Percentiles rank a stretch among this genome's conserved stretches.
These are phyloP conservation scores for Phortica magna DNA, from an alignment of 2,888 invertebrate species.

Conservation along the genomic window DNA sequence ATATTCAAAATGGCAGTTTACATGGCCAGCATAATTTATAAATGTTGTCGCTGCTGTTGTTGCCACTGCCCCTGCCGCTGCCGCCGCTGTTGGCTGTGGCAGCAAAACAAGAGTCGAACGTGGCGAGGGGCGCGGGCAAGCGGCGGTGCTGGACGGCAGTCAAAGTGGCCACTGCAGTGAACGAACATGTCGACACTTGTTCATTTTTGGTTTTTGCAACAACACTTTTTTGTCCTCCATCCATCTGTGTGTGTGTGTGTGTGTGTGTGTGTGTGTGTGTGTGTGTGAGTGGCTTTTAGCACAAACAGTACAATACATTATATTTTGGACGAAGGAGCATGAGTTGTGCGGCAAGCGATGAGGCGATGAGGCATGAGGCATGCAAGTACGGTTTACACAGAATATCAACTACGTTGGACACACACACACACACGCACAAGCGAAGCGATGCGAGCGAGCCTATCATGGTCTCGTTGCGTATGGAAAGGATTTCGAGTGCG, in stretches of 20 bases:
- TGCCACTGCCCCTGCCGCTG: background rate
- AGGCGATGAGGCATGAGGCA: background rate
- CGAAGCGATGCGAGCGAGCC: constrained; percentile 24
- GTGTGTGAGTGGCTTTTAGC: constrained; percentile 34
- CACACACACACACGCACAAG: background rate
- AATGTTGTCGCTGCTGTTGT: constrained; percentile 56
- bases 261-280: constrained; percentile 33
- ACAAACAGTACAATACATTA: constrained; percentile 53
- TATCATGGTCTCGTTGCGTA: constrained; percentile 52
- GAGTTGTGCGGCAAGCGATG: background rate
- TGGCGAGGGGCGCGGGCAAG: background rate
- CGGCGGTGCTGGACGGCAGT: background rate
- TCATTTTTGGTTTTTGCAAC: constrained; percentile 9
- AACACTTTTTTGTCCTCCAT: background rate
- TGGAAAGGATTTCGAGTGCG: constrained; percentile 67
- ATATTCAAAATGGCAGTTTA: constrained; percentile 78
- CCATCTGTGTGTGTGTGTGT: constrained; percentile 32
- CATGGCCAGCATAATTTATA: constrained; percentile 78
- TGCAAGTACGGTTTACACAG: constrained; percentile 5
- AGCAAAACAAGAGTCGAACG: constrained; percentile 42
- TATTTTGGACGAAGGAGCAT: background rate
- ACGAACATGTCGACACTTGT: constrained; percentile 68
- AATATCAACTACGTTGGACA: constrained; percentile 3
- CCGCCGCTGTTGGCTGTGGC: background rate
- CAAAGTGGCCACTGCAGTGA: constrained; percentile 64